These are phyloP conservation scores for Tachuris rubrigastra DNA, from an alignment of 2,113 vertebrate species.

Conservation along the genomic window DNA sequence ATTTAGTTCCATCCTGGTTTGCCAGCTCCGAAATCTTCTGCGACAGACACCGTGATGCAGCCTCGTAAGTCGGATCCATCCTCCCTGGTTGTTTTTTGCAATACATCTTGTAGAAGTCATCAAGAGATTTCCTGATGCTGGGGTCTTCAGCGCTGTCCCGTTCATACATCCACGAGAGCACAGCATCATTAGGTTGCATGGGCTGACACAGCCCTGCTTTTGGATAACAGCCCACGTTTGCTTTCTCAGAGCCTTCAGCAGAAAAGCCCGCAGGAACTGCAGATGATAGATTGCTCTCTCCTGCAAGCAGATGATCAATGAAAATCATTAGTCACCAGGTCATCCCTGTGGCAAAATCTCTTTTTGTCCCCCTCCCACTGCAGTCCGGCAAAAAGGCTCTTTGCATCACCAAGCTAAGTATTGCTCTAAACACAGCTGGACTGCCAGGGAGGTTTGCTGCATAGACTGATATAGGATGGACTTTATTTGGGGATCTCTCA, in stretches of 20 bases:
- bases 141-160: not conserved
- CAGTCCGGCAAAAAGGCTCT: not conserved
- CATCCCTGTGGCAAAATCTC: not conserved
- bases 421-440: not conserved
- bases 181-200: not conserved
- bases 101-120: constrained; percentile 69
- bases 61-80: not conserved
- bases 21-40: constrained; percentile 66
- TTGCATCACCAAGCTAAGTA: not conserved
- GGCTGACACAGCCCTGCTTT: not conserved
- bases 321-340: not conserved
- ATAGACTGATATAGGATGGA: not conserved
- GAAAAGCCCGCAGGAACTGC: not conserved
- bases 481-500: not conserved
- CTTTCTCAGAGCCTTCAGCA: not conserved
- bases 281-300: not conserved
- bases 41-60: constrained; percentile 46
- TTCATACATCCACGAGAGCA: not conserved
- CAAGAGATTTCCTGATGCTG: constrained; percentile 61
- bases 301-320: constrained; percentile 62
- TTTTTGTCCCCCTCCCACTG: not conserved
- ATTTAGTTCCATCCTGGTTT: constrained; percentile 38
- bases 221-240: not conserved
- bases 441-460: not conserved
- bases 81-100: not conserved